Evolutionary conservation across 2,797 vertebrate genomes (phyloP).

Genomic region (Lacerta bilineata): DNA sequence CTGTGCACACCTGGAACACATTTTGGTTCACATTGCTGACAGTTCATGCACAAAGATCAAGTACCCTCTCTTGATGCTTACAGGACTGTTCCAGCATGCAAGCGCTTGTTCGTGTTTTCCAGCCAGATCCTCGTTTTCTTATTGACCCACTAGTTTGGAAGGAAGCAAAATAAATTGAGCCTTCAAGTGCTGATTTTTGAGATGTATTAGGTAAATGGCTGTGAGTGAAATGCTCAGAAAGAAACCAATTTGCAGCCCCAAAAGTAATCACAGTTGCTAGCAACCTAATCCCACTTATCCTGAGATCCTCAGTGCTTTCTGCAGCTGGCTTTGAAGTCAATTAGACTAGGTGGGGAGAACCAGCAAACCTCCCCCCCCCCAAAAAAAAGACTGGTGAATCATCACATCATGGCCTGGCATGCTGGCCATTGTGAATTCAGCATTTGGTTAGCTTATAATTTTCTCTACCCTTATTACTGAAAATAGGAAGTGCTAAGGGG

Average conservation of each 20-base stretch:
- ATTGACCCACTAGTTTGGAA: conserved; percentile 46
- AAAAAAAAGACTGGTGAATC: not conserved
- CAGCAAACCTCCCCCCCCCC: too few species aligned
- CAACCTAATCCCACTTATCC: conserved; percentile 34
- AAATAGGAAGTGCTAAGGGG: not conserved
- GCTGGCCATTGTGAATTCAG: not conserved
- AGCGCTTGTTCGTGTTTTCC: conserved; percentile 59
- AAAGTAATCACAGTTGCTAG: conserved; percentile 56
- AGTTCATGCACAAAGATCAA: conserved; percentile 57
- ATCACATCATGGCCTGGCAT: not conserved
- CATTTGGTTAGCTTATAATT: not conserved
- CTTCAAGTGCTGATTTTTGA: conserved; percentile 44
- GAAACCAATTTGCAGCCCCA: conserved; percentile 62
- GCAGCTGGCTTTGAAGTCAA: conserved; percentile 15
- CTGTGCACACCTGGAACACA: conserved; percentile 64
- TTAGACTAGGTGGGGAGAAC: not conserved
- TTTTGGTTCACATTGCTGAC: conserved; percentile 58
- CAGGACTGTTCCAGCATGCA: conserved; percentile 50
- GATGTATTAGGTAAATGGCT: conserved; percentile 36
- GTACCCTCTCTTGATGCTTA: conserved; percentile 43
- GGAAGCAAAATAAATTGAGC: conserved; percentile 63
- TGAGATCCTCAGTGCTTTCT: conserved; percentile 14
- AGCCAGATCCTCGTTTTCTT: conserved; percentile 55
- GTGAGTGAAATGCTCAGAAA: conserved; percentile 60
- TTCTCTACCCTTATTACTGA: not conserved